Percentiles rank a stretch among this genome's conserved stretches.
Evolutionary conservation across 2,797 vertebrate species (phyloP).

Genomic region (Pyrrhura leucotis): DNA sequence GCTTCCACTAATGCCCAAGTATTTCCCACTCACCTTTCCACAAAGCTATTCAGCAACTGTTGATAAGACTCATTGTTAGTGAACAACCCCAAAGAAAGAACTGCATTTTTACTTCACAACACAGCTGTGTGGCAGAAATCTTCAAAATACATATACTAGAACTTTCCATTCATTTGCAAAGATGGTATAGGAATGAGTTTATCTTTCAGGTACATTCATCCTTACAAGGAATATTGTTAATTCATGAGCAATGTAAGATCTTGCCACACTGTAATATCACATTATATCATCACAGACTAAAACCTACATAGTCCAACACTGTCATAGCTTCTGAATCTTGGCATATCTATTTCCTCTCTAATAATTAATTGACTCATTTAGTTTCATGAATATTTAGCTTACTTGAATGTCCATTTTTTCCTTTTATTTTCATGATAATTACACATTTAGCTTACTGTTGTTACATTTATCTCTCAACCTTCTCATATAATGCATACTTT

Average conservation of each 20-base stretch:
- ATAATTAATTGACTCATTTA: neutral
- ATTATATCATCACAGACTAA: neutral
- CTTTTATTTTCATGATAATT: neutral
- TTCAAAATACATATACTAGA: fast-evolving
- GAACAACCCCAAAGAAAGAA: neutral
- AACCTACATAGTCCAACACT: neutral
- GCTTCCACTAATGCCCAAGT: neutral
- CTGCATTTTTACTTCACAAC: neutral
- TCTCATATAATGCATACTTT: neutral
- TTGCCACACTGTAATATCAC: neutral
- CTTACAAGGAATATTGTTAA: neutral
- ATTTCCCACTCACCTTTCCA: neutral
- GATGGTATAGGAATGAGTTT: neutral
- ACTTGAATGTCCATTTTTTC: neutral
- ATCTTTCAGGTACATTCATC: neutral
- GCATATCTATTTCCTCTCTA: neutral
- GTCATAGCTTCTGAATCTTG: neutral
- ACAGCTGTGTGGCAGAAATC: neutral
- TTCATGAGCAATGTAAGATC: neutral
- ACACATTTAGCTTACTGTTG: neutral
- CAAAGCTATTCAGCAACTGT: neutral
- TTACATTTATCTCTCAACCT: neutral
- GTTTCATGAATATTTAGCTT: neutral
- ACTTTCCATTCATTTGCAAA: neutral
- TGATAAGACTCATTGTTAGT: neutral